These are phyloP conservation scores for Trachythela sp. DNA, from an alignment of 64 coral and sea anemone genomes.

Conservation along the genomic window DNA sequence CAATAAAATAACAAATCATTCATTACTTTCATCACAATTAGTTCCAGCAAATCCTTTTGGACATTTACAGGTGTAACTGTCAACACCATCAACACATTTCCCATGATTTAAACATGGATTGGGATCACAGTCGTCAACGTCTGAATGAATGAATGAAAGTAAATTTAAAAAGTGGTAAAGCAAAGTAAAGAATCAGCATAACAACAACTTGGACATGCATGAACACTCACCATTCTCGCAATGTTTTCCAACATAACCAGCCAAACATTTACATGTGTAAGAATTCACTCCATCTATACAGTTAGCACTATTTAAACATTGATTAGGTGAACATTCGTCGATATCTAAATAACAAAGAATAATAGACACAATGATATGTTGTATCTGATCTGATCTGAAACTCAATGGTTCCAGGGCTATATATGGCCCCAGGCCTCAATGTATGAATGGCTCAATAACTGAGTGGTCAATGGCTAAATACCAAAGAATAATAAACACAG, in stretches of 20 bases:
- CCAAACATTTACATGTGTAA: not conserved
- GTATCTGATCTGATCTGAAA: no score
- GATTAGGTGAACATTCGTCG: slow-evolving; percentile 61
- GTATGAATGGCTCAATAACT: no score
- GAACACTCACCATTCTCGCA: not conserved
- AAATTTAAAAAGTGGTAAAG: not conserved
- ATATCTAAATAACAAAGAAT: slow-evolving; percentile 32
- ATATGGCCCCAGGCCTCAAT: no score
- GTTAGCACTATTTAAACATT: not conserved
- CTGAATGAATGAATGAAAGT: not conserved
- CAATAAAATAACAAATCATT: not conserved
- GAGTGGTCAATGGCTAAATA: no score
- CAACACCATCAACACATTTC: not conserved
- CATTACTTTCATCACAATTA: slow-evolving; percentile 26
- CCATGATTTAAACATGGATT: slow-evolving; percentile 39
- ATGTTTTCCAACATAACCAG: slow-evolving; percentile 12
- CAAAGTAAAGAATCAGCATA: no score
- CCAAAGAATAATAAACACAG: no score
- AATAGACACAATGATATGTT: not conserved
- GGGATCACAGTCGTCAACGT: slow-evolving; percentile 13
- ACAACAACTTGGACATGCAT: not conserved
- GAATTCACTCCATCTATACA: not conserved
- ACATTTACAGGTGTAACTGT: slow-evolving; percentile 29
- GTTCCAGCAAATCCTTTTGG: slow-evolving; percentile 9
- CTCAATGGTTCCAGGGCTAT: no score